These are phyloP conservation scores for Hirtodrosophila confusa DNA, from an alignment of 2,888 invertebrate species.

Conservation along the genomic window DNA sequence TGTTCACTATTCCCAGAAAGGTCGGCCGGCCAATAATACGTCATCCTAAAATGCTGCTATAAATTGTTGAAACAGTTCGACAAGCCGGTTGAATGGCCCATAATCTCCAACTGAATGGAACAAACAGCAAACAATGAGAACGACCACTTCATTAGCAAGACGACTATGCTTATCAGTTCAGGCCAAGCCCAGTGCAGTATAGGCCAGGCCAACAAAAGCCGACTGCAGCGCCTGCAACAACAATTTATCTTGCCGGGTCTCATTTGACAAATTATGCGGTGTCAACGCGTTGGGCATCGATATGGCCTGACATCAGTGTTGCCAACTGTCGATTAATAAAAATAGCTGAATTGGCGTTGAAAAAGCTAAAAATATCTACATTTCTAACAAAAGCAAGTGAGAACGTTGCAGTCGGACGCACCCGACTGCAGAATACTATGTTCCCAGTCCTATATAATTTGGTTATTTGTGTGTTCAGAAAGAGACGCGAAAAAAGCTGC, in stretches of 20 bases:
- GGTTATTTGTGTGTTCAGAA: no score
- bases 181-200: slow-evolving; percentile 11
- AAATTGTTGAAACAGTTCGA: slow-evolving; percentile 5
- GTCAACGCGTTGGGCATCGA: slow-evolving; percentile 58
- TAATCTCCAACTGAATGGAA: slow-evolving; percentile 44
- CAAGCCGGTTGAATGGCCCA: slow-evolving; percentile 50
- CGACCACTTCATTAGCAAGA: slow-evolving; percentile 60
- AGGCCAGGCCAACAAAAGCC: slow-evolving; percentile 30
- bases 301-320: slow-evolving; percentile 1
- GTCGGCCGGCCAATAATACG: slow-evolving; percentile 3
- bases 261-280: slow-evolving; percentile 70
- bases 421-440: no score
- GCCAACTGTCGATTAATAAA: slow-evolving; percentile 1
- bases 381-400: no score
- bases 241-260: slow-evolving; percentile 58
- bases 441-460: no score
- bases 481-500: no score
- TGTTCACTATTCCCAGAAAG: slow-evolving; percentile 7
- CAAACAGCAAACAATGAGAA: slow-evolving; percentile 29
- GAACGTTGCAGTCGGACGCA: no score
- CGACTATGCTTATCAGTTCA: slow-evolving; percentile 56
- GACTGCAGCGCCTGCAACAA: slow-evolving; percentile 43
- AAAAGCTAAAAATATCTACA: no score
- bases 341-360: no score
- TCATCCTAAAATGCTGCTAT: slow-evolving; percentile 67